These are phyloP conservation scores for Stichodactyla mertensii DNA, from an alignment of 64 coral and sea anemone genomes.

Conservation along the genomic window DNA sequence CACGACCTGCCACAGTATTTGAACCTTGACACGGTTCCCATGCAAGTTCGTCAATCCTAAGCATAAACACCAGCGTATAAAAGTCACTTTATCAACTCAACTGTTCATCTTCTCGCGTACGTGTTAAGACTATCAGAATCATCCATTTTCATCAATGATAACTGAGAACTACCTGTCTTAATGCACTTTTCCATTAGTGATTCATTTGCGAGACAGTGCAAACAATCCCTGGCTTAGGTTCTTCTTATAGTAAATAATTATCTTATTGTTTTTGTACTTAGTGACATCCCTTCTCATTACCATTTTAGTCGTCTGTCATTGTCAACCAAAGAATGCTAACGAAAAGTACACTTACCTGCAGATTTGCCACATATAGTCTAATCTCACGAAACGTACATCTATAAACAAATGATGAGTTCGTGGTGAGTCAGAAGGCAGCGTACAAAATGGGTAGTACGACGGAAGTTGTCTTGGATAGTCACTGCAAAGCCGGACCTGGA, in stretches of 20 bases:
- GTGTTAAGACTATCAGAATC: too few species aligned
- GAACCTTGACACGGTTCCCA: too few species aligned
- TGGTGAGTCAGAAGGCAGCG: neutral
- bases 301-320: slow-evolving; percentile 6
- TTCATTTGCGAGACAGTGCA: neutral
- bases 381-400: neutral
- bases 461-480: neutral
- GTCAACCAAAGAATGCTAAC: slow-evolving; percentile 17
- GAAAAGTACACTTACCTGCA: neutral
- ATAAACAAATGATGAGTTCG: neutral
- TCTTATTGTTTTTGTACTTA: neutral
- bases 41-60: too few species aligned
- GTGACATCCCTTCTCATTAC: neutral
- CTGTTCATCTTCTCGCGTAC: too few species aligned
- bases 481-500: neutral
- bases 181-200: neutral
- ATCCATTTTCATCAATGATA: neutral
- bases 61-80: too few species aligned
- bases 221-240: neutral
- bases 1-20: too few species aligned
- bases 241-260: neutral
- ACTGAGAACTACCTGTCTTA: neutral
- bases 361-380: neutral
- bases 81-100: too few species aligned
- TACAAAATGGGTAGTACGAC: neutral